Evolutionary conservation across 2,113 vertebrate genomes (phyloP).

Genomic region (Calidris pugnax): DNA sequence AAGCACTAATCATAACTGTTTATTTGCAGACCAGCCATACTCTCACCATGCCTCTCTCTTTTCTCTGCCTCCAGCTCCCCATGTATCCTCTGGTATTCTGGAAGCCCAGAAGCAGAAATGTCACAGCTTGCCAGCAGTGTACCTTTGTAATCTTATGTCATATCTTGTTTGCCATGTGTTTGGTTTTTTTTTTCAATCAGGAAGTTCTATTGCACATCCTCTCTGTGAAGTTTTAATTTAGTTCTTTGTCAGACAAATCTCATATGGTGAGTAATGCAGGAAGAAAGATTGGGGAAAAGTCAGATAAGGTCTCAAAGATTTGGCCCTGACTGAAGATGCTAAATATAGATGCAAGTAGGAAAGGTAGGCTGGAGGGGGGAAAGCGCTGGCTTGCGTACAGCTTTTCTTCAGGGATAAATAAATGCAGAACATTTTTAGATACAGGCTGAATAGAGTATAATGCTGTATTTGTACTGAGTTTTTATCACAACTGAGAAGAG

Average conservation of each 20-base stretch:
- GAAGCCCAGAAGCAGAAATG: not conserved
- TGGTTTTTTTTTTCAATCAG: not conserved
- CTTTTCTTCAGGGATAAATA: slow-evolving; percentile 42
- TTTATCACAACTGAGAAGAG: slow-evolving; percentile 33
- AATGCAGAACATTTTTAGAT: slow-evolving; percentile 22
- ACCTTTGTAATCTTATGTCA: not conserved
- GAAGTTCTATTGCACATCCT: not conserved
- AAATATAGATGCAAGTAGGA: slow-evolving; percentile 23
- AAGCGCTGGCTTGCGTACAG: not conserved
- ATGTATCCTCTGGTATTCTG: not conserved
- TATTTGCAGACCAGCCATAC: not conserved
- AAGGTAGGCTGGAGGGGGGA: not conserved
- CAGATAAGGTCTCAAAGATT: not conserved
- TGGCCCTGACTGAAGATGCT: not conserved
- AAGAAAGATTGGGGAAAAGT: not conserved
- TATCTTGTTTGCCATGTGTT: not conserved
- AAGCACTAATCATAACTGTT: not conserved
- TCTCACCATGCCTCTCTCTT: not conserved
- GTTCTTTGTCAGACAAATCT: not conserved
- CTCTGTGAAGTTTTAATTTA: not conserved
- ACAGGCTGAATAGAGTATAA: not conserved
- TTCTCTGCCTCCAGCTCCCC: not conserved
- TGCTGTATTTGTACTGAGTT: slow-evolving; percentile 44
- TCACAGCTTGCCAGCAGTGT: not conserved
- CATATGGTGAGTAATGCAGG: not conserved